Evolutionary conservation across 2,888 invertebrate genomes (phyloP).

Genomic region (Cordylochernes scorpioides): DNA sequence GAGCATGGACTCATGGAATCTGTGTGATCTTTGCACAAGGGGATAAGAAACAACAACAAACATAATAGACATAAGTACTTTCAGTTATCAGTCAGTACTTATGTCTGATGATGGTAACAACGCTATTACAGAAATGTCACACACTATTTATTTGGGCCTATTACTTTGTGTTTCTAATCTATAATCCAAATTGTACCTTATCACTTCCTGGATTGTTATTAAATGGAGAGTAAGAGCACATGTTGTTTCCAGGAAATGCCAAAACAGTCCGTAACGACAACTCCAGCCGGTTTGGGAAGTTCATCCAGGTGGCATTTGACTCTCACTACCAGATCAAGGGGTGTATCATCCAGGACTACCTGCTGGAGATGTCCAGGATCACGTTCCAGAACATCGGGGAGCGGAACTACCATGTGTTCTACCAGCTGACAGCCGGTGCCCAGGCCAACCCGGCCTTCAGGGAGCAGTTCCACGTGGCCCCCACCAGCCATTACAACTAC

Average conservation of each 20-base stretch:
- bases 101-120: no score
- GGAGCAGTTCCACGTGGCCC: slow-evolving; percentile 39
- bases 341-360: slow-evolving; percentile 66
- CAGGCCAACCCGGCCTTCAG: slow-evolving; percentile 14
- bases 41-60: no score
- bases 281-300: slow-evolving; percentile 77
- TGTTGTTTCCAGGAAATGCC: slow-evolving; percentile 43
- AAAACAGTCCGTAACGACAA: slow-evolving; percentile 79
- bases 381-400: slow-evolving; percentile 65
- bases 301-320: slow-evolving; percentile 77
- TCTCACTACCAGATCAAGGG: slow-evolving; percentile 64
- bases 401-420: slow-evolving; percentile 72
- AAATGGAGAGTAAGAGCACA: no score
- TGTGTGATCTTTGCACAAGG: no score
- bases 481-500: slow-evolving; percentile 51
- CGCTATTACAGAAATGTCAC: no score
- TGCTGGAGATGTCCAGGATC: slow-evolving; percentile 63
- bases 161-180: no score
- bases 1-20: no score
- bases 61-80: no score
- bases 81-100: no score
- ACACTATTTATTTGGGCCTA: no score
- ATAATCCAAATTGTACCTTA: no score
- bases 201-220: no score
- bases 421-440: slow-evolving; percentile 58